Base-by-base conservation (phyloP, 1,140 invertebrate species). In the Oscheius sp. region DNA sequence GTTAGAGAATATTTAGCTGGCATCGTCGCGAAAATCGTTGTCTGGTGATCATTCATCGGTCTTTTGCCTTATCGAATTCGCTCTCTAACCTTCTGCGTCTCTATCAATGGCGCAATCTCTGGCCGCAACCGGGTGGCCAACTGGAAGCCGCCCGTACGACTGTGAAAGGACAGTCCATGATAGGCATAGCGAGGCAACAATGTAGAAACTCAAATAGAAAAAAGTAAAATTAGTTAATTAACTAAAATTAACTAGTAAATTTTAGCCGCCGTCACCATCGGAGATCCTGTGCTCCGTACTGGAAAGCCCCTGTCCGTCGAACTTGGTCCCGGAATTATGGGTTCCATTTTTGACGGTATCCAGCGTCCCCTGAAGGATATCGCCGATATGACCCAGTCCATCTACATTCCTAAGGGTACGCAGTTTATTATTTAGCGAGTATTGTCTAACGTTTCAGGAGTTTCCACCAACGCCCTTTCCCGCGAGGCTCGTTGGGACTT, bases 281-380 rank as follows among this genome's bases (percentile, higher is more conserved):
- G 97, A 36, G 97, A 99, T 88, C 97, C 97, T 20, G 96, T 99
- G 1, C 87, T 99, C 67, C 89, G 96, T 82, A 99, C 96, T 1
- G 96, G 96, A 26, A 99, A 99, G 86, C 96, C 96, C 0, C 86
- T 99, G 2, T 97, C 94, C 0, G 96, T 99, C 20, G 96, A 99
- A 85, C 87, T 99, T 29, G 97, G 96, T n/a, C 97, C 96, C 58
- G 97, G 97, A 84, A 99, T 99, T 86, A 91, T 99, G 88, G 93
- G 93, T 73, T 95, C 92, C 84, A 99, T 99, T 87, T 99, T 98
- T 88, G 97, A 99, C 87, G 95, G 95, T 89, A 99, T 99, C 84
- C 97, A 99, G 87, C 91, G 97, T 83, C 97, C 97, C 0, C 85
- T 99, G 76, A 93, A 95, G 75, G 95, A 97, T 82, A 99, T 99